Percentiles rank a stretch among this genome's conserved stretches.
Evolutionary conservation across 2,113 vertebrate species (phyloP).

Genomic region (Acrocephalus kingi): DNA sequence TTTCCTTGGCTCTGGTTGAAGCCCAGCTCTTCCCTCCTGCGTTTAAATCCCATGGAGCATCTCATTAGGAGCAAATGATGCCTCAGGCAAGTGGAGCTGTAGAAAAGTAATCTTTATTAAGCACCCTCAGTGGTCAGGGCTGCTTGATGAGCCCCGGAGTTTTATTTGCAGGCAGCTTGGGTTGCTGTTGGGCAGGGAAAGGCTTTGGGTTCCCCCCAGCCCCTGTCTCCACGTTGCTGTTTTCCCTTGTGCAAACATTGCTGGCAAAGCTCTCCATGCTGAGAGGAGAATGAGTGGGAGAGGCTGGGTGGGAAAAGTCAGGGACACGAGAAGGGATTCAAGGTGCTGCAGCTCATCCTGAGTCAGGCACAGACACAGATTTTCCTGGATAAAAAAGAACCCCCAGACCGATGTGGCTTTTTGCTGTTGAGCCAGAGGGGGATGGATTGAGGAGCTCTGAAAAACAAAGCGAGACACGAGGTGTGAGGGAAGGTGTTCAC

Average conservation of each 20-base stretch:
- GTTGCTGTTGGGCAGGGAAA: background rate
- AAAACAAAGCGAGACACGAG: background rate
- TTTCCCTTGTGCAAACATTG: background rate
- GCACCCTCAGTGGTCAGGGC: slow-evolving; percentile 35
- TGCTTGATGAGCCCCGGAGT: slow-evolving; percentile 38
- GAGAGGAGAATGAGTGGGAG: background rate
- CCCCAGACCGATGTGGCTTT: background rate
- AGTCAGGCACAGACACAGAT: background rate
- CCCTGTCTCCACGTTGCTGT: background rate
- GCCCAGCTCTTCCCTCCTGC: background rate
- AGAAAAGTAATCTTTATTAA: slow-evolving; percentile 56
- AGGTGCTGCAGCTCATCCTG: background rate
- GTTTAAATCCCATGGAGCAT: slow-evolving; percentile 33
- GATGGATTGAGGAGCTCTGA: background rate
- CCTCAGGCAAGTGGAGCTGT: slow-evolving; percentile 36
- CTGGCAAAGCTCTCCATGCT: background rate
- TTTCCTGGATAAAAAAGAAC: background rate
- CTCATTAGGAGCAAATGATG: slow-evolving; percentile 59
- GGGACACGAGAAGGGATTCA: background rate
- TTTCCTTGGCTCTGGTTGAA: background rate
- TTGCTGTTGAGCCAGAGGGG: background rate
- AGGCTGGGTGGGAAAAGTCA: background rate
- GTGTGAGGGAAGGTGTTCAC: background rate
- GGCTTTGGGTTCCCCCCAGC: background rate
- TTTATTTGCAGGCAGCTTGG: slow-evolving; percentile 35